Base-by-base conservation (phyloP, 1,140 invertebrate species). In the Drosophila yakuba region DNA sequence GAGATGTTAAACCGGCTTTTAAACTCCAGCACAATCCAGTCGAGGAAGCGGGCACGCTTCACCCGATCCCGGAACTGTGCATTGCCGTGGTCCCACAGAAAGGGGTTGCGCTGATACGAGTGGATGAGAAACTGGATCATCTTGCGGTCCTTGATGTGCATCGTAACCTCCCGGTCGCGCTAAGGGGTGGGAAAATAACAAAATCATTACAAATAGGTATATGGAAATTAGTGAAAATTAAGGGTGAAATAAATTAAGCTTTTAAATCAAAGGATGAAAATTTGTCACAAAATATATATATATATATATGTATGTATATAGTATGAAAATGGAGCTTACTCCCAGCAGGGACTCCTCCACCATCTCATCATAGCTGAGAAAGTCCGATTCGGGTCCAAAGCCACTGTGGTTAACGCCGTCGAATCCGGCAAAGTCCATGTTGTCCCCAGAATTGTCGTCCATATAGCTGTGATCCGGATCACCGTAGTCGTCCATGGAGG, bases 111-210 rank as follows among this genome's bases (percentile, higher is more conserved):
- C 23, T 90, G 75, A 68, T 91, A 91, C 23, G 90, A 85, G 6
- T 91, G 83, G 17, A 91, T 91, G 47, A 91, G 80, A 55, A 91
- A 91, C 78, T 90, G 78, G 43, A 91, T 91, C 90, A 91, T 91
- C 59, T 91, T 90, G 15, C 90, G 86, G 59, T 91, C 90, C 72
- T 91, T 91, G 11, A 91, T 91, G 59, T 91, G 90, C 84, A 85
- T 85, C 2, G 90, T 89, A 7, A 91, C 55, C 60, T 80, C 90
- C 3, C 77, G 62, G 43, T 88, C 88, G n/a, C 78, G 76, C 79
- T 15, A n/a, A 36, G 11, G n/a, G 60, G n/a, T 51, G 50, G 32
- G 10, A 51, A 51, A 51, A 12, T 36, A n/a, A 25, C 2, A 14
- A 25, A 15, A 47, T 12, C 45, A 45, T 28, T 38, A 48, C 14